phyloP scores from a whole-genome alignment of 2,797 vertebrate genomes.

The Crenuchus spilurus region DNA sequence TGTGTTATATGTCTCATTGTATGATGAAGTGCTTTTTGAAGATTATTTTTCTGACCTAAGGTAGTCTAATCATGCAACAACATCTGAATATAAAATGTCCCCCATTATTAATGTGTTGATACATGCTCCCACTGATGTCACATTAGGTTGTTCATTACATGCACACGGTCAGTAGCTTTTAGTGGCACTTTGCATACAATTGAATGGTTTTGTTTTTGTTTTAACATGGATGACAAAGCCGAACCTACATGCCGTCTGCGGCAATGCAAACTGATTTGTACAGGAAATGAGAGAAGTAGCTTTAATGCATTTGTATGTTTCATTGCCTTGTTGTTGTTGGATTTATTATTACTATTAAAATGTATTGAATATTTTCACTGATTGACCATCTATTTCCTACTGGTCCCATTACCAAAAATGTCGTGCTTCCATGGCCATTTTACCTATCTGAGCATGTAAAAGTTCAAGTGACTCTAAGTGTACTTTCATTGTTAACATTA shows the following conservation, averaged over 20 bases:
- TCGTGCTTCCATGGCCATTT: background rate
- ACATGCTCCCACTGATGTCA: no score
- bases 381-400: background rate
- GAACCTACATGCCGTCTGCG: slow-evolving; percentile 53
- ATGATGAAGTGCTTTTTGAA: no score
- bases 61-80: no score
- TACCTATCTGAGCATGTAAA: background rate
- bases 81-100: background rate
- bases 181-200: no score
- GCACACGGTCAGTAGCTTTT: background rate
- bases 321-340: slow-evolving; percentile 68
- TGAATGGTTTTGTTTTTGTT: slow-evolving; percentile 13
- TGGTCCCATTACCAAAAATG: background rate
- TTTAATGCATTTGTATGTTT: slow-evolving; percentile 79
- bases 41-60: no score
- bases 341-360: slow-evolving; percentile 78
- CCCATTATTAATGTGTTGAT: background rate
- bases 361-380: slow-evolving; percentile 76
- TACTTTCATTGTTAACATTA: no score
- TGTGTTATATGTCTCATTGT: background rate
- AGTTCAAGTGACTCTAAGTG: no score
- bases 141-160: background rate
- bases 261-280: slow-evolving; percentile 75
- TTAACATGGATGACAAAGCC: background rate
- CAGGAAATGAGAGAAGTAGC: slow-evolving; percentile 74